A percentile compares a stretch with the other conserved stretches of the same genome.
These are phyloP conservation scores for Protomyctophum bolini DNA, from an alignment of 2,113 vertebrate species.

Conservation along the genomic window DNA sequence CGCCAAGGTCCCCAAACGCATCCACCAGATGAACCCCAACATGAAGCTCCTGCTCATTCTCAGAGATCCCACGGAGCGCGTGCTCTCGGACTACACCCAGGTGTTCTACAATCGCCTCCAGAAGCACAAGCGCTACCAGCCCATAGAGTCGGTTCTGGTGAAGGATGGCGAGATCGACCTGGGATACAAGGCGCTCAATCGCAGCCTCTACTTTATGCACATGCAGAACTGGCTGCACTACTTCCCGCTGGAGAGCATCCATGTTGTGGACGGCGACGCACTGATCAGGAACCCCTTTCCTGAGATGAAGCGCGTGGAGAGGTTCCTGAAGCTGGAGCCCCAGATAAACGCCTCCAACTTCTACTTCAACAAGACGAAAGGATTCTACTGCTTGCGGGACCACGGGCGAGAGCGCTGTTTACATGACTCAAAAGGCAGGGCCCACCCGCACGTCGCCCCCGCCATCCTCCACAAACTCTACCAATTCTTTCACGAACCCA, in stretches of 20 bases:
- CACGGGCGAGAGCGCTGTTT: slow-evolving; percentile 89
- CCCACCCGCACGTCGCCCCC: slow-evolving; percentile 86
- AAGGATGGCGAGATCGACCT: slow-evolving; percentile 87
- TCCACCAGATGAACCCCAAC: slow-evolving; percentile 85
- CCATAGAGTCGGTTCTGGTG: slow-evolving; percentile 88
- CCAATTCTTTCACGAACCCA: slow-evolving; percentile 92
- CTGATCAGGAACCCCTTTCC: slow-evolving; percentile 91
- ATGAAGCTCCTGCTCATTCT: slow-evolving; percentile 92
- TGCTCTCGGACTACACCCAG: slow-evolving; percentile 97
- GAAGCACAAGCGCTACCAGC: slow-evolving; percentile 90
- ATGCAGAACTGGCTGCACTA: slow-evolving; percentile 92
- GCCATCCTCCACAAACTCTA: slow-evolving; percentile 88
- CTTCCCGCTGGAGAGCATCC: slow-evolving; percentile 86
- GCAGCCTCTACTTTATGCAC: slow-evolving; percentile 91
- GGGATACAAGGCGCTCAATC: slow-evolving; percentile 96
- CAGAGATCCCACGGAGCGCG: slow-evolving; percentile 91
- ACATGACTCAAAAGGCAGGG: slow-evolving; percentile 93
- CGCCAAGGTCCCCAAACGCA: slow-evolving; percentile 86
- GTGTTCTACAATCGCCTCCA: slow-evolving; percentile 94
- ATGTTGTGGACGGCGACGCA: slow-evolving; percentile 92
- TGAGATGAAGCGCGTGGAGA: slow-evolving; percentile 92
- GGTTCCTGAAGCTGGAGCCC: slow-evolving; percentile 87
- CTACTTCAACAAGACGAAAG: slow-evolving; percentile 97
- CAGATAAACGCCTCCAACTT: slow-evolving; percentile 94
- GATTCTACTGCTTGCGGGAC: slow-evolving; percentile 94